Percentiles rank a stretch among this genome's conserved stretches.
These are phyloP conservation scores for Leptura quadrifasciata DNA, from an alignment of 2,888 invertebrate species.

Conservation along the genomic window DNA sequence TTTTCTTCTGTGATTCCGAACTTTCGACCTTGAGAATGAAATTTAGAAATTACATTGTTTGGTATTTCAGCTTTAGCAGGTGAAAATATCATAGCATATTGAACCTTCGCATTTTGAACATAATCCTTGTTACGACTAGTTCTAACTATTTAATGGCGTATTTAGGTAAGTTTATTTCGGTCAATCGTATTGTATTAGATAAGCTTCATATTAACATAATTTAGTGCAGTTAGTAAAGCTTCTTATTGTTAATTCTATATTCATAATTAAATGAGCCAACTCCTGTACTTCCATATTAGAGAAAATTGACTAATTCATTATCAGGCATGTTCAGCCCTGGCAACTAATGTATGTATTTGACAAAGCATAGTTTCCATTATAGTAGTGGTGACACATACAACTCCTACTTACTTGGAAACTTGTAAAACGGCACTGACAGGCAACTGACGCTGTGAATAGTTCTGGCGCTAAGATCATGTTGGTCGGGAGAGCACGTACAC, in stretches of 20 bases:
- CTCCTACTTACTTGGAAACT: slow-evolving; percentile 79
- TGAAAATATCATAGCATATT: too few relatives aligned
- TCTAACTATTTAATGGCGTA: too few relatives aligned
- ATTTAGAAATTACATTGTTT: too few relatives aligned
- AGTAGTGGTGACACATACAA: slow-evolving; percentile 33
- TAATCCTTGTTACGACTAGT: too few relatives aligned
- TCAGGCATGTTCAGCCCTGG: not conserved
- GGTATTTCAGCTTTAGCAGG: too few relatives aligned
- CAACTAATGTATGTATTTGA: slow-evolving; percentile 36
- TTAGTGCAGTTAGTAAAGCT: too few relatives aligned
- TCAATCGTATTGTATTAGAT: too few relatives aligned
- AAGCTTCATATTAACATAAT: too few relatives aligned
- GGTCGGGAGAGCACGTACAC: slow-evolving; percentile 81
- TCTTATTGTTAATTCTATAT: not conserved
- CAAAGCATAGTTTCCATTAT: slow-evolving; percentile 26
- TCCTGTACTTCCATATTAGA: not conserved
- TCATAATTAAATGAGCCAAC: not conserved
- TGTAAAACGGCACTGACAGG: slow-evolving; percentile 83
- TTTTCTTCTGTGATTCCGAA: too few relatives aligned
- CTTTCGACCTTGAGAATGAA: too few relatives aligned
- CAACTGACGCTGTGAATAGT: slow-evolving; percentile 78
- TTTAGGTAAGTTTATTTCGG: too few relatives aligned
- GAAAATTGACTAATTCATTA: slow-evolving; percentile 3
- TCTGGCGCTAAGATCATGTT: slow-evolving; percentile 70
- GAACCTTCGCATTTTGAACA: too few relatives aligned